These are phyloP conservation scores for Eira barbara DNA, from an alignment of 2,113 vertebrate genomes.

Conservation along the genomic window DNA sequence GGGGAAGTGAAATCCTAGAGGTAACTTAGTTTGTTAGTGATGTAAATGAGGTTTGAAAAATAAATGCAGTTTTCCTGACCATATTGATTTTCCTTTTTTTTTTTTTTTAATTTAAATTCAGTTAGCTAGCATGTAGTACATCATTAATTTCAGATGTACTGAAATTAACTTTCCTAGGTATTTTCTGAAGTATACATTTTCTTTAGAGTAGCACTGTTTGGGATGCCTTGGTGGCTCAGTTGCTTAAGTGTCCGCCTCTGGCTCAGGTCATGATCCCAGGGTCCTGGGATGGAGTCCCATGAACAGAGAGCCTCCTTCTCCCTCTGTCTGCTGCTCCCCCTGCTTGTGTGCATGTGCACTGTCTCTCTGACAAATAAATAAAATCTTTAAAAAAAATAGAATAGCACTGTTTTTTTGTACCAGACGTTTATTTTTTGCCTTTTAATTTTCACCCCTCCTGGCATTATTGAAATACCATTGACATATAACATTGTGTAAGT, in stretches of 20 bases:
- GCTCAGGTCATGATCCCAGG: too few species aligned
- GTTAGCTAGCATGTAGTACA: background rate
- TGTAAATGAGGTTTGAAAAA: constrained; percentile 31
- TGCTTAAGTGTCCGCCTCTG: too few species aligned
- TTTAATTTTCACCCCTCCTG: background rate
- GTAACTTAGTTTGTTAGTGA: constrained; percentile 23
- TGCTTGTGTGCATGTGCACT: too few species aligned
- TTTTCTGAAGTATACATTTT: background rate
- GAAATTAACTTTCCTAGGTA: background rate
- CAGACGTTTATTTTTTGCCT: background rate
- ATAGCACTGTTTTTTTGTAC: background rate
- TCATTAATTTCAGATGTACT: background rate
- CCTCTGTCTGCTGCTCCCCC: too few species aligned
- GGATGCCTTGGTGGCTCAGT: too few species aligned
- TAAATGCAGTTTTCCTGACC: background rate
- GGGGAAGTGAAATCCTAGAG: background rate
- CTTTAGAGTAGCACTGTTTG: background rate
- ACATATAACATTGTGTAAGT: background rate
- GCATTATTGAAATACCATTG: background rate
- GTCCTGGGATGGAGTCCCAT: too few species aligned
- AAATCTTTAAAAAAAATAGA: background rate
- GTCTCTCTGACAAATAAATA: too few species aligned
- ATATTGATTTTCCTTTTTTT: background rate
- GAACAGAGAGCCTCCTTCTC: too few species aligned
- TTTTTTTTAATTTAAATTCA: background rate